Base-by-base conservation (phyloP, 2,888 invertebrate species). In the Caenorhabditis sp. region DNA sequence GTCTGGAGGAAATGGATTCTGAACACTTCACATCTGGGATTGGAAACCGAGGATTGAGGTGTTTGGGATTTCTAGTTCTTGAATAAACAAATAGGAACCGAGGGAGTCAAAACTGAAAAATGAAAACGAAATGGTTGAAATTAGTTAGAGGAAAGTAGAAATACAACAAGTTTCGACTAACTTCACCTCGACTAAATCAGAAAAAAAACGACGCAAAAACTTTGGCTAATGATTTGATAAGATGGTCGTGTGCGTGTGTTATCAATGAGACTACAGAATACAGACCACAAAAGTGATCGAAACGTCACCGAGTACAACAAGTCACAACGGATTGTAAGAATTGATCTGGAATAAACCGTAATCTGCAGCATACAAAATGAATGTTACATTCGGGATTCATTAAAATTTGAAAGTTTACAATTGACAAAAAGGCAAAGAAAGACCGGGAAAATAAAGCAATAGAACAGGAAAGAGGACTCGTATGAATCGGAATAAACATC, bases 131-230 rank as follows among this genome's bases (percentile, higher is more conserved):
- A 38, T 38, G 6, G 10, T 35, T 35, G 38, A 38, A 38, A 10
- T 38, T 31, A 6, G 38, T 35, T 10, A 51, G 24, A 51, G 19
- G 22, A 49, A 12, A 22, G 49, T n/a, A n/a, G 49, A 51, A n/a
- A 2, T 6, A 26, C 12, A 12, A 61, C 12, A n/a, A 38, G 7
- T 22, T 24, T 35, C 22, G 12, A 44, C 7, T 24, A 7, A 47
- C 47, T 12, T n/a, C 19, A 19, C 19, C 38, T 35, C 19, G 19
- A 35, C 1, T 35, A 59, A 61, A 61, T 22, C 41, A 41, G 59
- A 72, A 72, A 66, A 72, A 64, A 49, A 51, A 68, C 19, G 54
- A 28, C 26, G 63, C n/a, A 70, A 69, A 56, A 56, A 35, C 19
- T 24, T 22, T 22, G 28, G 16, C 12, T 44, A 35, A 51, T 69